phyloP scores from a whole-genome alignment of 2,888 invertebrate genomes.

The Belgica antarctica region DNA sequence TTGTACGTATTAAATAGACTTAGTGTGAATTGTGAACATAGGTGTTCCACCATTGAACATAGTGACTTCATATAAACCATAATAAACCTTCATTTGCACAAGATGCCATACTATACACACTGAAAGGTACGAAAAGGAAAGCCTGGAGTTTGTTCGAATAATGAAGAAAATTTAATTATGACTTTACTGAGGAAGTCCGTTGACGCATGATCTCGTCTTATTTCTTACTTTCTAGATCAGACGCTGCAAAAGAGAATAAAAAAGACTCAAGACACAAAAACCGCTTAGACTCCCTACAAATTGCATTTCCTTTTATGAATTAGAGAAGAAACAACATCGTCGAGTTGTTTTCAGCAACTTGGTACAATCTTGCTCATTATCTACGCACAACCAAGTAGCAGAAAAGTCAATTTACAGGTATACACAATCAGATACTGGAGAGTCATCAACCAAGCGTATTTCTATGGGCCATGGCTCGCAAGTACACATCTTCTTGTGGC shows the following conservation, averaged over 20 bases:
- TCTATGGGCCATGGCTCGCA: background rate
- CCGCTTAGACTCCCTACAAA: conserved; percentile 11
- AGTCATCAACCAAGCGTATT: conserved; percentile 15
- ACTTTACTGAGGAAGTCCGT: conserved; percentile 35
- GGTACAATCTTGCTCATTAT: conserved; percentile 9
- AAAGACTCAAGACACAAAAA: background rate
- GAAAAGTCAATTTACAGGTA: no score
- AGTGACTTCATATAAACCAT: conserved; percentile 11
- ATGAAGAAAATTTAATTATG: conserved; percentile 43
- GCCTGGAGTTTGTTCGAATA: background rate
- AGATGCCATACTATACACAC: background rate
- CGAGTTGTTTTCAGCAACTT: conserved; percentile 5
- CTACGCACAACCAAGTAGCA: conserved; percentile 17
- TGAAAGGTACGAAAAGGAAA: conserved; percentile 8
- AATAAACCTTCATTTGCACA: conserved; percentile 1
- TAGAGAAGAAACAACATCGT: no score
- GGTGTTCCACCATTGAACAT: no score
- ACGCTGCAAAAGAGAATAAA: no score
- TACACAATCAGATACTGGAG: conserved; percentile 9
- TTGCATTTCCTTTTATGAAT: conserved; percentile 22
- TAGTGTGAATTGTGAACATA: conserved; percentile 36
- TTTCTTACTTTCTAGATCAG: no score
- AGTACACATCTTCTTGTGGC: background rate
- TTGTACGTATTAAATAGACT: conserved; percentile 29
- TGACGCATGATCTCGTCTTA: background rate